Evolutionary conservation across 2,888 invertebrate species (phyloP).

Genomic region (Nudaria mundana): DNA sequence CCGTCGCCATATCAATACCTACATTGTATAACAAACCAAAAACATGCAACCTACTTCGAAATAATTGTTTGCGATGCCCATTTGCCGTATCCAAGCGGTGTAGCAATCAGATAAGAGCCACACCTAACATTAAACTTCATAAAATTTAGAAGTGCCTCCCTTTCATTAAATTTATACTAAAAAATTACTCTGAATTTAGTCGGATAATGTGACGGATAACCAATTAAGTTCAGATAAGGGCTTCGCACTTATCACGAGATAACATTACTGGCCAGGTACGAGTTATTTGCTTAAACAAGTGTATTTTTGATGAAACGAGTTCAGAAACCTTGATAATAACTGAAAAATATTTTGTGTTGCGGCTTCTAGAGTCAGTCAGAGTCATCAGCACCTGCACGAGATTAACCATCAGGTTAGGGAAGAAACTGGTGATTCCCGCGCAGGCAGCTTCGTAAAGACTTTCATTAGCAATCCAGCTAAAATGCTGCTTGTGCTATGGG

Average conservation of each 20-base stretch:
- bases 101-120: conserved; percentile 53
- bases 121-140: conserved; percentile 51
- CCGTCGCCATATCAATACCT: too few species aligned
- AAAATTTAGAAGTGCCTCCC: conserved; percentile 33
- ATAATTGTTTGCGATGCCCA: conserved; percentile 20
- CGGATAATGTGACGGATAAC: conserved; percentile 42
- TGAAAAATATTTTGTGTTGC: background rate
- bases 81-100: conserved; percentile 25
- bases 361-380: too few species aligned
- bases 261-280: conserved; percentile 47
- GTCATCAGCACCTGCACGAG: too few species aligned
- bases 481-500: too few species aligned
- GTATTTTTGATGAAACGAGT: conserved; percentile 2
- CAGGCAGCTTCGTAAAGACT: too few species aligned
- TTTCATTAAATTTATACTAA: conserved; percentile 6
- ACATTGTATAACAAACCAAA: background rate
- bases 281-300: conserved; percentile 25
- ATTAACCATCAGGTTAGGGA: too few species aligned
- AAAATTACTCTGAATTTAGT: conserved; percentile 26
- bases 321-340: background rate
- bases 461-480: too few species aligned
- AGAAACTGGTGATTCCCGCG: too few species aligned
- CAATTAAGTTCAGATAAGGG: conserved; percentile 70
- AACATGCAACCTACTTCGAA: conserved; percentile 3
- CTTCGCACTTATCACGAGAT: conserved; percentile 53